A percentile compares a stretch with the other conserved stretches of the same genome.
These are phyloP conservation scores for Vanessa cardui DNA, from an alignment of 2,888 invertebrate genomes.

Conservation along the genomic window DNA sequence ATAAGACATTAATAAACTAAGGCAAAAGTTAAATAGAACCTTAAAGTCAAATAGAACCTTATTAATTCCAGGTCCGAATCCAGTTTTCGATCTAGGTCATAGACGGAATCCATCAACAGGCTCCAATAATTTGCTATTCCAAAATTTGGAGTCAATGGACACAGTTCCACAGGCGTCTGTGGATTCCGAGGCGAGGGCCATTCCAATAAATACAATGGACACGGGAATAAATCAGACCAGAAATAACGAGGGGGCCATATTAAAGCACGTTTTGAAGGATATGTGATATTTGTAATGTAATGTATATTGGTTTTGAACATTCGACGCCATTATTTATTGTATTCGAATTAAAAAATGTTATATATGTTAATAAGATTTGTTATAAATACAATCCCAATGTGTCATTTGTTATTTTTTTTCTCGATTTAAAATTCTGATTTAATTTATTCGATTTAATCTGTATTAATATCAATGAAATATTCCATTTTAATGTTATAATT, in stretches of 20 bases:
- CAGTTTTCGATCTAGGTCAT: conserved; percentile 55
- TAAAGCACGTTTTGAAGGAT: conserved; percentile 76
- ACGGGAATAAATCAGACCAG: conserved; percentile 74
- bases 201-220: conserved; percentile 52
- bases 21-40: no score
- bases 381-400: no score
- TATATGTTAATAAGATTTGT: no score
- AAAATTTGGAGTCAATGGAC: conserved; percentile 64
- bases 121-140: conserved; percentile 71
- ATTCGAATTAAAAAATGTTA: no score
- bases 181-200: conserved; percentile 54
- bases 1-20: no score
- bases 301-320: background rate
- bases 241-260: conserved; percentile 74
- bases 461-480: no score
- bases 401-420: no score
- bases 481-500: no score
- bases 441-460: no score
- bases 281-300: conserved; percentile 52
- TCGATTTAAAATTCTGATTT: no score
- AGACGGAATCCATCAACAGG: conserved; percentile 68
- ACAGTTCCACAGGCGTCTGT: conserved; percentile 61
- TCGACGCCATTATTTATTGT: no score
- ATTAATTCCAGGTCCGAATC: conserved; percentile 58
- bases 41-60: background rate